A percentile compares a stretch with the other conserved stretches of the same genome.
Evolutionary conservation across 2,113 vertebrate species (phyloP).

Genomic region (Phylloscopus trochilus): DNA sequence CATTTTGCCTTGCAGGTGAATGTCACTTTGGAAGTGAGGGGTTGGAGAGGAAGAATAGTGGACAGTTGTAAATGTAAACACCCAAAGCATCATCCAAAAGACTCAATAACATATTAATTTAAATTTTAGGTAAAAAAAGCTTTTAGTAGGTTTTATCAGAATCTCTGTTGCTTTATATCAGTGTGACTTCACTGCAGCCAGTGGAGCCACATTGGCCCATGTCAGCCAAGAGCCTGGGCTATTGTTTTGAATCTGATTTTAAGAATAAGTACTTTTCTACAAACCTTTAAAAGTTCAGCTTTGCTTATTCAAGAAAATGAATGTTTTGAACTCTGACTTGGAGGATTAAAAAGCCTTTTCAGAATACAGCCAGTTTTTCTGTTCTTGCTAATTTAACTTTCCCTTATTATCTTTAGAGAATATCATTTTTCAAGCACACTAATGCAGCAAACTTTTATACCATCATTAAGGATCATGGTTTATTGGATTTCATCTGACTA

Average conservation of each 20-base stretch:
- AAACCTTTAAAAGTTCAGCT: slow-evolving; percentile 1
- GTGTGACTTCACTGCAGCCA: neutral
- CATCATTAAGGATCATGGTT: slow-evolving; percentile 27
- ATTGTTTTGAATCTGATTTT: neutral
- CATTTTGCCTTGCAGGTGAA: neutral
- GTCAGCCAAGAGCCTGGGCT: neutral
- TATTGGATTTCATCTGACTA: slow-evolving; percentile 42
- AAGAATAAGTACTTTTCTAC: neutral
- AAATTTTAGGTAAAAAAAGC: neutral
- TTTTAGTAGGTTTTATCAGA: neutral
- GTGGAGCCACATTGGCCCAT: neutral
- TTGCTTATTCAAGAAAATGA: slow-evolving; percentile 31
- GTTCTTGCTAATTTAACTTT: slow-evolving; percentile 19
- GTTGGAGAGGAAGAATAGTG: neutral
- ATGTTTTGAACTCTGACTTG: slow-evolving; percentile 22
- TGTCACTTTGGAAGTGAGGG: neutral
- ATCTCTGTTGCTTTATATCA: neutral
- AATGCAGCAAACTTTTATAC: slow-evolving; percentile 20
- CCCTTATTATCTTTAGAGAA: neutral
- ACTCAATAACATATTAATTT: neutral
- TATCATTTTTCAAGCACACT: neutral
- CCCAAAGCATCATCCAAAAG: neutral
- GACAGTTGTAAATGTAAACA: neutral
- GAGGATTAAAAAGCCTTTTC: slow-evolving; percentile 6
- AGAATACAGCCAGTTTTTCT: neutral